Evolutionary conservation across 2,113 vertebrate genomes (phyloP).

Genomic region (Anhinga anhinga): DNA sequence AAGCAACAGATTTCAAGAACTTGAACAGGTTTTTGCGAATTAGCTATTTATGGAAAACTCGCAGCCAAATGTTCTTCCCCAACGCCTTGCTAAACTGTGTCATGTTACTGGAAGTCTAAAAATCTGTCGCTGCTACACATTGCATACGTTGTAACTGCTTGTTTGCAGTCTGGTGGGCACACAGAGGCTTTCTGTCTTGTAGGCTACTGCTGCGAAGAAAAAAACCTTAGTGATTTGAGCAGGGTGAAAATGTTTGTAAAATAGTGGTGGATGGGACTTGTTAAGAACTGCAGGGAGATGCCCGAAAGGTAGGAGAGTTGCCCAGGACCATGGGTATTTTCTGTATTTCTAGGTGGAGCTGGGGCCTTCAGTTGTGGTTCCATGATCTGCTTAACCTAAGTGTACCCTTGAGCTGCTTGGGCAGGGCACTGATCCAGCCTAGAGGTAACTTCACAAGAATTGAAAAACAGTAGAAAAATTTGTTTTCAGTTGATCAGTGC

Average conservation of each 20-base stretch:
- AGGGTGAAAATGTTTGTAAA: not conserved
- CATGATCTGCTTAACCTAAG: not conserved
- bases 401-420: not conserved
- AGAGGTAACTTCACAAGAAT: not conserved
- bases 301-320: not conserved
- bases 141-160: not conserved
- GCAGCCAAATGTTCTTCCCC: not conserved
- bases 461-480: not conserved
- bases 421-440: not conserved
- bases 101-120: not conserved
- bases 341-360: not conserved
- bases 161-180: not conserved
- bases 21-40: not conserved
- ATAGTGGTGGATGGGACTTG: fast-evolving
- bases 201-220: not conserved
- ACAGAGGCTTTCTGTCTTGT: not conserved
- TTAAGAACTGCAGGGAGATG: not conserved
- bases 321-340: not conserved
- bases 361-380: not conserved
- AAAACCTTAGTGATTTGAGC: not conserved
- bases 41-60: not conserved
- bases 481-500: not conserved
- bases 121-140: not conserved
- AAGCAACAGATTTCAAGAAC: not conserved
- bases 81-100: not conserved